These are phyloP conservation scores for Pelosia muscerda DNA, from an alignment of 2,888 invertebrate species.

Conservation along the genomic window DNA sequence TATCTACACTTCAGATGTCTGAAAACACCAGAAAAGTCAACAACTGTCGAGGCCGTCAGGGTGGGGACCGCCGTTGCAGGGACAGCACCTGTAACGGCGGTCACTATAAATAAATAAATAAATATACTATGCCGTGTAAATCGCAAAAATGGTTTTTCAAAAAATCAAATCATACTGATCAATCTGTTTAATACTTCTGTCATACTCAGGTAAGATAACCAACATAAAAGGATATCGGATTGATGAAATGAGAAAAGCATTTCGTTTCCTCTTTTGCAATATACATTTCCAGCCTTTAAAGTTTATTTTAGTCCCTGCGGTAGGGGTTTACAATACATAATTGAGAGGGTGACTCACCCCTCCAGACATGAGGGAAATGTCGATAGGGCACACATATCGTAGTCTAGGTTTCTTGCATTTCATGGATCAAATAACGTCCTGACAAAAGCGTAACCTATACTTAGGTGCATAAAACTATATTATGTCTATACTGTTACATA, in stretches of 20 bases:
- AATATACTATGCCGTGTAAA: too few relatives aligned
- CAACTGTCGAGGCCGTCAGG: too few relatives aligned
- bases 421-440: neutral
- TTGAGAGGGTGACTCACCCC: constrained; percentile 72
- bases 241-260: neutral
- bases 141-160: too few relatives aligned
- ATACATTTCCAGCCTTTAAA: constrained; percentile 23
- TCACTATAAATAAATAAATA: too few relatives aligned
- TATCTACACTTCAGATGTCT: too few relatives aligned
- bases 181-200: neutral
- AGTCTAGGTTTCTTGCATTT: constrained; percentile 30
- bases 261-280: constrained; percentile 3
- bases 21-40: too few relatives aligned
- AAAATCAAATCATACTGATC: too few relatives aligned
- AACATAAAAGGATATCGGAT: neutral
- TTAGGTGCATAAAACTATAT: neutral
- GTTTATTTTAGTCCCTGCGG: constrained; percentile 33
- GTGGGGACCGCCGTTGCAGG: too few relatives aligned
- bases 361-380: constrained; percentile 66
- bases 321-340: constrained; percentile 63
- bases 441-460: neutral
- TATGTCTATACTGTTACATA: too few relatives aligned
- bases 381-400: constrained; percentile 51
- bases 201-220: neutral
- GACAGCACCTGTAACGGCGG: too few relatives aligned